Evolutionary conservation across 2,113 vertebrate species (phyloP).

Genomic region (Anoplopoma fimbria): DNA sequence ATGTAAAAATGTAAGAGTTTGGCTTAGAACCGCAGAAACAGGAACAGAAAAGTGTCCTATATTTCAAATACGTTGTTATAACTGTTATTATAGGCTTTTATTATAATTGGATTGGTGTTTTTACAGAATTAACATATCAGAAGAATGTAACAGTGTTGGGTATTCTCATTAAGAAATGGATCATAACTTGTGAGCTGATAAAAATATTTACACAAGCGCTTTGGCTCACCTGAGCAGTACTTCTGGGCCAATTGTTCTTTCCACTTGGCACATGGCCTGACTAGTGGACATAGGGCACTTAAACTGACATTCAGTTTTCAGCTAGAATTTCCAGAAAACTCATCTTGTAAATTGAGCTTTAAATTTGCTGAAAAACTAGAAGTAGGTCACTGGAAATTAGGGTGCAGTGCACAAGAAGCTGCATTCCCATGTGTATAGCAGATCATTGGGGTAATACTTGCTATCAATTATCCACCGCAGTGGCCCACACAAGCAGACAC

Average conservation of each 20-base stretch:
- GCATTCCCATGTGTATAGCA: slow-evolving; percentile 38
- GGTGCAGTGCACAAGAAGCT: slow-evolving; percentile 32
- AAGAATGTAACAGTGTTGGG: neutral
- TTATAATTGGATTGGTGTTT: neutral
- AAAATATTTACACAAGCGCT: neutral
- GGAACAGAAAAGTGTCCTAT: neutral
- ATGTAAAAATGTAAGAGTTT: neutral
- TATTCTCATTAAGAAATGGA: neutral
- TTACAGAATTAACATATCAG: neutral
- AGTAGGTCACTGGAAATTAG: slow-evolving; percentile 44
- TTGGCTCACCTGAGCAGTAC: neutral
- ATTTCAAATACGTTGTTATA: neutral
- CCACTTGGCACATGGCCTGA: neutral
- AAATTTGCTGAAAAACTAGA: slow-evolving; percentile 24
- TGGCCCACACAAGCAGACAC: slow-evolving; percentile 17
- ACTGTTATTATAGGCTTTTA: neutral
- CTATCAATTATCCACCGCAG: slow-evolving; percentile 42
- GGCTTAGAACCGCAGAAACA: neutral
- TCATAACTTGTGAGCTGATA: neutral
- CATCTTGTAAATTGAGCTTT: slow-evolving; percentile 35
- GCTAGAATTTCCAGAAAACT: slow-evolving; percentile 18
- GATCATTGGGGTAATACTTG: slow-evolving; percentile 40
- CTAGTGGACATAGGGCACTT: neutral
- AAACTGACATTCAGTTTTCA: slow-evolving; percentile 8
- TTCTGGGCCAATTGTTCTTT: neutral